A percentile compares a stretch with the other conserved stretches of the same genome.
Conservation (phyloP, 2,888 invertebrate genomes). For the Hydroisotoma schaefferi region DNA sequence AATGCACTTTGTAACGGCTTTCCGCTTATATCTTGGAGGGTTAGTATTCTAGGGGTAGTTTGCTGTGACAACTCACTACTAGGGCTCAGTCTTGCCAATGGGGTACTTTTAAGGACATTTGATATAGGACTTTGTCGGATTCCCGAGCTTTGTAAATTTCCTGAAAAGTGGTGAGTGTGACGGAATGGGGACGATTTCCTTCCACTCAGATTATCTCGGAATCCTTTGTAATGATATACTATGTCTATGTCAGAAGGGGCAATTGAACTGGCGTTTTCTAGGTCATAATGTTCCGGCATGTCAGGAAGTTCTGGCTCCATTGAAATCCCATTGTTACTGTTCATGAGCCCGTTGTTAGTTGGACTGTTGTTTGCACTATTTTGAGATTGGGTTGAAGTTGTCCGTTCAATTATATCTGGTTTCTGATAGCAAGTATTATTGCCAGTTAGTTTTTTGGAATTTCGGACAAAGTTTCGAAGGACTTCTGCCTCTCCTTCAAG, state of each 20-base stretch:
- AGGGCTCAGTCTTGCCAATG: slow-evolving; percentile 82
- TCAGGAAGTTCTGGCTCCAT: slow-evolving; percentile 65
- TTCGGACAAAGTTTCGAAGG: slow-evolving; percentile 45
- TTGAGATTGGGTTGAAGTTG: slow-evolving; percentile 79
- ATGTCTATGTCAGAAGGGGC: slow-evolving; percentile 97
- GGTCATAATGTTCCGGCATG: slow-evolving; percentile 87
- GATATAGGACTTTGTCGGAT: slow-evolving; percentile 52
- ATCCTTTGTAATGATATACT: slow-evolving; percentile 91
- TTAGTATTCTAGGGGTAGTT: slow-evolving; percentile 83
- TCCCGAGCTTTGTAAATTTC: slow-evolving; percentile 44
- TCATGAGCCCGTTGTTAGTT: slow-evolving; percentile 44
- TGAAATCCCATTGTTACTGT: slow-evolving; percentile 52
- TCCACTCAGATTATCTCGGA: slow-evolving; percentile 62
- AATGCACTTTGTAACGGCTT: slow-evolving; percentile 86
- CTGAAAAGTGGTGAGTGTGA: slow-evolving; percentile 46
- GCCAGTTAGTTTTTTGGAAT: slow-evolving; percentile 44
- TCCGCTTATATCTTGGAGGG: slow-evolving; percentile 87
- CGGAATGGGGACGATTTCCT: slow-evolving; percentile 50
- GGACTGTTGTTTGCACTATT: slow-evolving; percentile 63
- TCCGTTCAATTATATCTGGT: slow-evolving; percentile 74
- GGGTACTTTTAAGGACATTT: slow-evolving; percentile 71
- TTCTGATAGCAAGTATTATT: slow-evolving; percentile 65
- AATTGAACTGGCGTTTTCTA: slow-evolving; percentile 95
- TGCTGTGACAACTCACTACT: slow-evolving; percentile 88
- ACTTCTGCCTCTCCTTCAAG: slow-evolving; percentile 59